Percentiles rank a stretch among this genome's conserved stretches.
phyloP scores from a whole-genome alignment of 2,797 vertebrate genomes.

The Leuciscus waleckii region DNA sequence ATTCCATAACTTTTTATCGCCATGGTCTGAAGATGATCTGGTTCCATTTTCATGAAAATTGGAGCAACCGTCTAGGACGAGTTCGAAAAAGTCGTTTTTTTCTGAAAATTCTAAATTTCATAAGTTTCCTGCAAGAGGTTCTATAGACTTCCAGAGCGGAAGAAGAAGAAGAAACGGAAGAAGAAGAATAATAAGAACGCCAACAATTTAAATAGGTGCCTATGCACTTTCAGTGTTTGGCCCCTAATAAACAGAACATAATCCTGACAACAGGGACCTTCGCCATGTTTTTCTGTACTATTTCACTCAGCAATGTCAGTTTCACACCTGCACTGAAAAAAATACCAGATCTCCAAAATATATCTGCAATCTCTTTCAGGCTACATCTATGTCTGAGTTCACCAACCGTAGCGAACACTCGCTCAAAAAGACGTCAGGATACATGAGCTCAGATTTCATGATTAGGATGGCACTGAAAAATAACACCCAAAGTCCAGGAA shows the following conservation, averaged over 20 bases:
- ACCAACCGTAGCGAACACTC: constrained; percentile 42
- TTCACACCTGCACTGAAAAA: constrained; percentile 49
- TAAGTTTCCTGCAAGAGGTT: too few species aligned
- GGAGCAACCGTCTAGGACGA: too few species aligned
- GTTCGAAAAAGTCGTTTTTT: too few species aligned
- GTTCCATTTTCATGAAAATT: too few species aligned
- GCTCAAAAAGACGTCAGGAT: constrained; percentile 47
- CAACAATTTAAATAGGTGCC: too few species aligned
- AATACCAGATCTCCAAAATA: constrained; percentile 50
- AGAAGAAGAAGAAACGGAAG: too few species aligned
- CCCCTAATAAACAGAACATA: not conserved
- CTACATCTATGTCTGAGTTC: constrained; percentile 44
- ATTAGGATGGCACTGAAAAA: constrained; percentile 51
- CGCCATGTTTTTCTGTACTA: not conserved
- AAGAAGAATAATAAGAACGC: too few species aligned
- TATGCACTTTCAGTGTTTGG: too few species aligned
- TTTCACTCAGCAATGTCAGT: constrained; percentile 23
- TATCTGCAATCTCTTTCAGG: constrained; percentile 56
- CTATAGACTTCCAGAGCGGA: too few species aligned
- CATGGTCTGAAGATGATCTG: too few species aligned
- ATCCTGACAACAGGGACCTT: not conserved
- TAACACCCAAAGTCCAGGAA: constrained; percentile 46
- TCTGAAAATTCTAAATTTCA: too few species aligned
- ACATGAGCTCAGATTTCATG: constrained; percentile 61
- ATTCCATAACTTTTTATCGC: too few species aligned